Evolutionary conservation across 2,797 vertebrate genomes (phyloP).

Genomic region (Alca torda): DNA sequence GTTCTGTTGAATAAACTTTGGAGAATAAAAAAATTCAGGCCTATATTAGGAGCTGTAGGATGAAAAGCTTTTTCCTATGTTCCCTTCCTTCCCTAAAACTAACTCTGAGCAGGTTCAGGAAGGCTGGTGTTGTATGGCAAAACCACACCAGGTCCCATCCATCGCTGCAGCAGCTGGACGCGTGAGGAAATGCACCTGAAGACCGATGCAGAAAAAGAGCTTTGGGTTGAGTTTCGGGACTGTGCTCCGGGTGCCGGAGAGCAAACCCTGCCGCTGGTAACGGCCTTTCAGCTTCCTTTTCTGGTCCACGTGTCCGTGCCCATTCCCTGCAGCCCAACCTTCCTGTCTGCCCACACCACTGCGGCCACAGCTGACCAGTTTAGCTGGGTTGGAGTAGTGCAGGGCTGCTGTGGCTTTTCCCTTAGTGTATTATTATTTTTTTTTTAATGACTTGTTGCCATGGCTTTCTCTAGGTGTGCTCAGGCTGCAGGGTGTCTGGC

Average conservation of each 20-base stretch:
- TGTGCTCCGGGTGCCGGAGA: background rate
- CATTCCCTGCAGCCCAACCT: background rate
- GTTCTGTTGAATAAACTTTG: background rate
- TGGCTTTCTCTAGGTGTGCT: background rate
- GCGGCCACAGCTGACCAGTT: fast-evolving
- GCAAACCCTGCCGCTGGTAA: background rate
- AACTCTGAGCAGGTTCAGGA: background rate
- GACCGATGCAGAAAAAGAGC: background rate
- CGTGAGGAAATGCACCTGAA: background rate
- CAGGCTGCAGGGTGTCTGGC: background rate
- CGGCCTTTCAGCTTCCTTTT: background rate
- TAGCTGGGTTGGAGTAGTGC: fast-evolving
- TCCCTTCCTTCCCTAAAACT: background rate
- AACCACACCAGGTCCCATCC: fast-evolving
- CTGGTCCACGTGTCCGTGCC: fast-evolving
- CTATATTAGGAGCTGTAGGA: background rate
- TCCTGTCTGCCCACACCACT: background rate
- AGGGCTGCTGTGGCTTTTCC: background rate
- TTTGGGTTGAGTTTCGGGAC: background rate
- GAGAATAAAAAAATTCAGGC: background rate
- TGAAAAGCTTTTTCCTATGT: background rate
- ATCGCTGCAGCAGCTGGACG: background rate
- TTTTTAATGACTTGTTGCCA: background rate
- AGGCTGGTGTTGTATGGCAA: background rate
- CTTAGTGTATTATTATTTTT: background rate